Conservation (phyloP, 2,113 vertebrate genomes). For the Lycaon pictus region DNA sequence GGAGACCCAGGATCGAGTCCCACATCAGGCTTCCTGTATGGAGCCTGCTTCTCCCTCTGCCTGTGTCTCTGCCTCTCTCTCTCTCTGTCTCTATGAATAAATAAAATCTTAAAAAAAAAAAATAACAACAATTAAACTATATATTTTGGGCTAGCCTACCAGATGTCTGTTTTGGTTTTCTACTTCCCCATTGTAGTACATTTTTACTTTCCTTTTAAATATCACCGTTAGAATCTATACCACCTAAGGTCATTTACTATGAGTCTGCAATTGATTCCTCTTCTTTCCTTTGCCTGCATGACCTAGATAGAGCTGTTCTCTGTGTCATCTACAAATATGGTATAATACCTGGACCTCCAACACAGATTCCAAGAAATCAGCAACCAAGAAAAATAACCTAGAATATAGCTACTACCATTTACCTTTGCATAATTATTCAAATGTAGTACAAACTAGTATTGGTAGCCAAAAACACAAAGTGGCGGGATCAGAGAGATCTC, state of each 20-base stretch:
- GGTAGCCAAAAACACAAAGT: background rate
- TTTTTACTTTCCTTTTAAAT: conserved; percentile 26
- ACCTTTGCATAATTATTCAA: conserved; percentile 8
- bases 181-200: background rate
- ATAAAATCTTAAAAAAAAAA: too few species aligned
- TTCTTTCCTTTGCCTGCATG: background rate
- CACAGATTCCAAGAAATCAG: conserved; percentile 25
- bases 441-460: conserved; percentile 6
- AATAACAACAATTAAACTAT: background rate
- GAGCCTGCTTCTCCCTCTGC: too few species aligned
- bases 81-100: too few species aligned
- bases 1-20: too few species aligned
- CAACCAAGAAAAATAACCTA: conserved; percentile 12
- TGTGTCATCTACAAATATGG: background rate
- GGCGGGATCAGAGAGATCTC: background rate
- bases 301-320: background rate
- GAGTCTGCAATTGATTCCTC: conserved; percentile 41
- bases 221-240: background rate
- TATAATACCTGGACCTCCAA: background rate
- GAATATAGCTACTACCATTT: background rate
- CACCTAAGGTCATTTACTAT: background rate
- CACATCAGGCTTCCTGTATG: too few species aligned
- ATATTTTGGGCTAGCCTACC: background rate
- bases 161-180: background rate
- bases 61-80: too few species aligned